Evolutionary conservation across 2,888 invertebrate species (phyloP).

Genomic region (Norana najaformis): DNA sequence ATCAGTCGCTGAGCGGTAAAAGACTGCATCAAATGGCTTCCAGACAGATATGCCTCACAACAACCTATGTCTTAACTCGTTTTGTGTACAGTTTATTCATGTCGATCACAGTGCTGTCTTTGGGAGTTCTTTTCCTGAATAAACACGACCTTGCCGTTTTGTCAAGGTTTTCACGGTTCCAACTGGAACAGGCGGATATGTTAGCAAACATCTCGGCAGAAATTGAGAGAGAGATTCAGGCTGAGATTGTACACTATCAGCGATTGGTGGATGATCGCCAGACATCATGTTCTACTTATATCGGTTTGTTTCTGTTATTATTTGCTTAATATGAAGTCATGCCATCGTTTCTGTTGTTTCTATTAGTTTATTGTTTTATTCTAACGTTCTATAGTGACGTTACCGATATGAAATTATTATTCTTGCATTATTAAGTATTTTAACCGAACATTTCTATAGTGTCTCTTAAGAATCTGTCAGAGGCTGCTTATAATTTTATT

Average conservation of each 20-base stretch:
- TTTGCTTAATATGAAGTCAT: not conserved
- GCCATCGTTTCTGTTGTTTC: not conserved
- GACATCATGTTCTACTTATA: slow-evolving; percentile 8
- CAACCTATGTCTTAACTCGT: not conserved
- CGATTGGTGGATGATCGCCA: slow-evolving; percentile 8
- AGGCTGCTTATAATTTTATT: not conserved
- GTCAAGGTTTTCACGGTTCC: not conserved
- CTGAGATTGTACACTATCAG: slow-evolving; percentile 13
- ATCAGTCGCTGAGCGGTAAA: not conserved
- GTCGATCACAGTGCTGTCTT: not conserved
- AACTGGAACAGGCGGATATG: not conserved
- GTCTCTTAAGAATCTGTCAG: not conserved
- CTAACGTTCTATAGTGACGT: not conserved
- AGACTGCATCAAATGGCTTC: not conserved
- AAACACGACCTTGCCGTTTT: not conserved
- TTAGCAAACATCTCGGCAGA: not conserved
- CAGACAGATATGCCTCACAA: not conserved
- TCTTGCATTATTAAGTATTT: not conserved
- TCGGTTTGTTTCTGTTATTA: not conserved
- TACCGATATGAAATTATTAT: not conserved
- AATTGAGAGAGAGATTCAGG: slow-evolving; percentile 8
- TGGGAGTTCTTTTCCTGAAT: not conserved
- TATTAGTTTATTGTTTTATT: not conserved
- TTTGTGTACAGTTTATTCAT: slow-evolving; percentile 21
- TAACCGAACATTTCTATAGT: not conserved